A percentile compares a stretch with the other conserved stretches of the same genome.
Conservation (phyloP, 92 coral and sea anemone species). For the Bergia puertoricense region DNA sequence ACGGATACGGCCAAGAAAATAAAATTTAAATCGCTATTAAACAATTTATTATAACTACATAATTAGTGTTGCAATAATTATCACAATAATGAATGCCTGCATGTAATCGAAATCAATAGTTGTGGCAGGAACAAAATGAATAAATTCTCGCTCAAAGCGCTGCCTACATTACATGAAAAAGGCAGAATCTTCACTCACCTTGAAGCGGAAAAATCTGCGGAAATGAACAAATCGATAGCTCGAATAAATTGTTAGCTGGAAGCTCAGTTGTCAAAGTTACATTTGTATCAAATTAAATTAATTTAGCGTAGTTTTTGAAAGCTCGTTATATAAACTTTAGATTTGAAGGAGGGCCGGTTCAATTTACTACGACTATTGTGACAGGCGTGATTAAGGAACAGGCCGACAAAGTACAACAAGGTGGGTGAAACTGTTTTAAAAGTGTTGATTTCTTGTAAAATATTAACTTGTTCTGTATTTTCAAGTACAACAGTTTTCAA, state of each 20-base stretch:
- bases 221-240: neutral
- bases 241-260: neutral
- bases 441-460: too few relatives aligned
- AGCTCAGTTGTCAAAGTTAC: neutral
- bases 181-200: neutral
- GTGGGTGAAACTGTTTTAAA: neutral
- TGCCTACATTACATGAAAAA: too few relatives aligned
- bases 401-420: neutral
- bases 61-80: neutral
- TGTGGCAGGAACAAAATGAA: too few relatives aligned
- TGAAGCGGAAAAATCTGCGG: neutral
- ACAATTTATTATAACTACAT: neutral
- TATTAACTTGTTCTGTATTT: too few relatives aligned
- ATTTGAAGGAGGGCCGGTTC: neutral
- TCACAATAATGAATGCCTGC: neutral
- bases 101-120: neutral
- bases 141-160: too few relatives aligned
- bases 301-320: neutral
- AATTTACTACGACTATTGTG: neutral
- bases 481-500: too few relatives aligned
- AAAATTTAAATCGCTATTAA: too few relatives aligned
- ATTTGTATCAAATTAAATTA: neutral
- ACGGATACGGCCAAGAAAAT: neutral
- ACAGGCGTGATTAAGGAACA: neutral
- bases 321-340: neutral